Evolutionary conservation across 2,888 invertebrate species (phyloP).

Genomic region (Heliconius hortense): DNA sequence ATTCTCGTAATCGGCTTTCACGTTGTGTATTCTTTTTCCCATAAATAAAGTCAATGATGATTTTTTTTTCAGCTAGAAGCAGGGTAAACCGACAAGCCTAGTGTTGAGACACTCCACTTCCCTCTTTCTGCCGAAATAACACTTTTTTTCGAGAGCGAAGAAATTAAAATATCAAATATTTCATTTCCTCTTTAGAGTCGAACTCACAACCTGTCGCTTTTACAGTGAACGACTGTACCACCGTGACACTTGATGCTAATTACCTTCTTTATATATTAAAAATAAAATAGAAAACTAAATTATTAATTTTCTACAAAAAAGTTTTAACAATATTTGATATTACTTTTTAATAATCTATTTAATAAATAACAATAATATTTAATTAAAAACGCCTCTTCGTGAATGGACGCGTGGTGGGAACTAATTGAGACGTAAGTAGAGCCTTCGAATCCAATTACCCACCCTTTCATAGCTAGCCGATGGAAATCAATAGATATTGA

Average conservation of each 20-base stretch:
- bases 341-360: neutral
- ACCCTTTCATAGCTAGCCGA: constrained; percentile 21
- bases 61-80: no score
- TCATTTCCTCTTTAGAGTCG: no score
- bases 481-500: constrained; percentile 27
- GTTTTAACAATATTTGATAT: neutral
- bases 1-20: constrained; percentile 42
- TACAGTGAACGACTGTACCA: no score
- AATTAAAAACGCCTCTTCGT: constrained; percentile 7
- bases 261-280: no score
- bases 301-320: neutral
- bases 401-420: neutral
- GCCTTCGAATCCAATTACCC: constrained; percentile 32
- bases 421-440: constrained; percentile 29
- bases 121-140: no score
- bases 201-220: no score
- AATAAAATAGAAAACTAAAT: no score
- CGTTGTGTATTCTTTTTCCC: constrained; percentile 36
- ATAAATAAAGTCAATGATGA: neutral
- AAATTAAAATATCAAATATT: no score
- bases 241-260: no score
- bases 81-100: no score
- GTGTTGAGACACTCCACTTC: no score
- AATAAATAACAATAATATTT: constrained; percentile 13
- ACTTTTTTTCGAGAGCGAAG: no score